A percentile compares a stretch with the other conserved stretches of the same genome.
phyloP scores from a whole-genome alignment of 2,113 vertebrate genomes.

The Periophthalmodon schlosseri region DNA sequence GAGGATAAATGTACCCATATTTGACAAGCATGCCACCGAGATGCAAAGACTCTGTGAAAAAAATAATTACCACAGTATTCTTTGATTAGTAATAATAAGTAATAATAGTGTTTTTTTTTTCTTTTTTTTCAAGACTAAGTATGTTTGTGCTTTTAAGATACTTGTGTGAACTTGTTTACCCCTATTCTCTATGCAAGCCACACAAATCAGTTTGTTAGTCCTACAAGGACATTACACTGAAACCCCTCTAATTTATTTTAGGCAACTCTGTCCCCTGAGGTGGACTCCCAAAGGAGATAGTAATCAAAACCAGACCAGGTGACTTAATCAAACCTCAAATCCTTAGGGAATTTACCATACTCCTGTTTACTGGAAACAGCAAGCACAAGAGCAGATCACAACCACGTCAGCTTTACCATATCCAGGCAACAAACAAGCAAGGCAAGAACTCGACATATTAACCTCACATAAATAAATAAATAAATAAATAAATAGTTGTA shows the following conservation, averaged over 20 bases:
- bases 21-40: slow-evolving; percentile 82
- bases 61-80: too few species aligned
- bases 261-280: slow-evolving; percentile 24
- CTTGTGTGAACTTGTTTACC: not conserved
- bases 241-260: slow-evolving; percentile 43
- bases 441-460: slow-evolving; percentile 23
- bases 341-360: slow-evolving; percentile 33
- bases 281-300: slow-evolving; percentile 12
- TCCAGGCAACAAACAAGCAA: slow-evolving; percentile 62
- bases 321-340: slow-evolving; percentile 53
- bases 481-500: slow-evolving; percentile 5
- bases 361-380: slow-evolving; percentile 66
- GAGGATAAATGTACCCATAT: slow-evolving; percentile 89
- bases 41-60: slow-evolving; percentile 83
- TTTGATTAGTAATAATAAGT: not conserved
- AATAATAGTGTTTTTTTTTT: not conserved
- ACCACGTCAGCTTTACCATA: slow-evolving; percentile 42
- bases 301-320: slow-evolving; percentile 62
- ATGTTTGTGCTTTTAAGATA: not conserved
- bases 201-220: not conserved
- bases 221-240: not conserved
- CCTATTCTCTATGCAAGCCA: not conserved
- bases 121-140: not conserved
- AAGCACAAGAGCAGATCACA: slow-evolving; percentile 8
- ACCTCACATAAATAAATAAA: not conserved